Evolutionary conservation across 2,888 invertebrate species (phyloP), one percentile per base, ranked within the genome.

Genomic region (Nudaria mundana): DNA sequence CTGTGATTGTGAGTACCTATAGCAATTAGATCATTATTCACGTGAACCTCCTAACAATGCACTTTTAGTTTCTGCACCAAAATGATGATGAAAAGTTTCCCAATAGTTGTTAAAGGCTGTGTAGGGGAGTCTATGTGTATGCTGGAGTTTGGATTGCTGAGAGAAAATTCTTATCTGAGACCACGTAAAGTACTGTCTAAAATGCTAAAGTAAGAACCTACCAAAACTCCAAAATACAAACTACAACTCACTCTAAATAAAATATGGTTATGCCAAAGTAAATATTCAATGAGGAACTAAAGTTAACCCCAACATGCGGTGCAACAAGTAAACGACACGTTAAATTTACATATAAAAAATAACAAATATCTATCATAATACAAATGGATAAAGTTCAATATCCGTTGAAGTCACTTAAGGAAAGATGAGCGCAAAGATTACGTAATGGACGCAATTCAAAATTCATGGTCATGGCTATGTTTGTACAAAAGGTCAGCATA

Each of bases 381-480:
- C 2, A 1, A 1, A 11, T 1, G 0, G 0, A 5, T 52, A 66
- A 36, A 51, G 56, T 49, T 16, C 7, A 20, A 43, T 37, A 54
- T 44, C 15, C 15, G 5, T 3, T 31, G 18, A 10, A 37, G 41
- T 42, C 30, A 34, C 35, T 57, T 64, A 52, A 75, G 70, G 72
- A 75, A 76, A 75, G 74, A 78, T 75, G 76, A 75, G 64, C 74
- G 70, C 67, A 76, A 63, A 66, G 63, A 65, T 84, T 83, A 81
- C 81, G 81, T 80, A 84, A 85, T 68, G 64, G 73, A 71, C 77
- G 73, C 69, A 79, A 81, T 80, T 74, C 76, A 66, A 71, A 66
- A 71, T 76, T 81, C 84, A 85, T 76, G 85, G 82, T 83, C 86
- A 86, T 66, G 81, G 81, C 66, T 57, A 52, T 54, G 60, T 59